Conservation (phyloP, 2,113 vertebrate species). For the Trogon surrucura region DNA sequence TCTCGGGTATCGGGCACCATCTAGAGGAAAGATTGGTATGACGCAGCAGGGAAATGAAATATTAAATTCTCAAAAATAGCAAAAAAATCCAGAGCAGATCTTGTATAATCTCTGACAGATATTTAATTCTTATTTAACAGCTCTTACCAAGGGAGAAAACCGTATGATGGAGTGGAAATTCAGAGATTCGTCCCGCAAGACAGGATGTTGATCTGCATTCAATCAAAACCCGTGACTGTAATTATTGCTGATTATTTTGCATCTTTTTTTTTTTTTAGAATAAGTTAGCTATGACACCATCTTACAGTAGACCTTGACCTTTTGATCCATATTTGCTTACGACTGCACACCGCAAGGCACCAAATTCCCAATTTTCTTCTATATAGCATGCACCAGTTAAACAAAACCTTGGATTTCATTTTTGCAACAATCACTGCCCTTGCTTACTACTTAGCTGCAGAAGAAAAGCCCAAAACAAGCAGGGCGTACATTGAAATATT, state of each 20-base stretch:
- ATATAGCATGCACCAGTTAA: not conserved
- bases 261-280: not conserved
- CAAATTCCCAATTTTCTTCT: not conserved
- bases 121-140: not conserved
- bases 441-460: not conserved
- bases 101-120: not conserved
- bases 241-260: not conserved
- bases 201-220: not conserved
- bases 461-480: not conserved
- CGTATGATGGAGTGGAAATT: not conserved
- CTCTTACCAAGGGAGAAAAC: not conserved
- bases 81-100: not conserved
- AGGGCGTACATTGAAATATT: not conserved
- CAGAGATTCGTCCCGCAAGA: not conserved
- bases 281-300: not conserved
- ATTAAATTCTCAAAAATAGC: not conserved
- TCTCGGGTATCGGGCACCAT: conserved; percentile 58
- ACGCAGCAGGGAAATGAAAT: not conserved
- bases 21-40: conserved; percentile 48
- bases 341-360: not conserved
- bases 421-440: not conserved
- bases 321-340: not conserved
- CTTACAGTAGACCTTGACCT: not conserved
- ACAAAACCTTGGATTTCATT: not conserved
- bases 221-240: not conserved